phyloP scores from a whole-genome alignment of 2,888 invertebrate genomes.

The Dione juno region DNA sequence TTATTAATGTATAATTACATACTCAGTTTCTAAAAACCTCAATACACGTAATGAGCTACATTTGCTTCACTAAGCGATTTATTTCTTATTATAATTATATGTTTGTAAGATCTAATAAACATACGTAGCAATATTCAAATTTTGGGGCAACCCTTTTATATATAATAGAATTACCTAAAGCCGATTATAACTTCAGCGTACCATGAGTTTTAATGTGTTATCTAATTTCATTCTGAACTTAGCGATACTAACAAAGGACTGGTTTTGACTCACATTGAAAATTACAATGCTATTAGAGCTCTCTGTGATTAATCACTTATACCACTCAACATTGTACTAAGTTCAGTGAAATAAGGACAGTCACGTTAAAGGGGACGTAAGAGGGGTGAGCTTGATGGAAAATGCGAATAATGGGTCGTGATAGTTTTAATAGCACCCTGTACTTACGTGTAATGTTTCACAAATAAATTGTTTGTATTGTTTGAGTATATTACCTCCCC shows the following conservation, averaged over 20 bases:
- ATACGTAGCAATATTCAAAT: slow-evolving; percentile 2
- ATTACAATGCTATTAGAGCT: slow-evolving; percentile 42
- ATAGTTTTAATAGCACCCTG: slow-evolving; percentile 42
- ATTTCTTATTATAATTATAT: not conserved
- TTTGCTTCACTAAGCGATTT: not conserved
- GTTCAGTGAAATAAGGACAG: slow-evolving; percentile 40
- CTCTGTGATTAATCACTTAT: slow-evolving; percentile 45
- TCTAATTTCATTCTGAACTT: slow-evolving; percentile 17
- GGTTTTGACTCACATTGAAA: slow-evolving; percentile 30
- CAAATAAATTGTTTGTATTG: slow-evolving; percentile 19
- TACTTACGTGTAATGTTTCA: slow-evolving; percentile 37
- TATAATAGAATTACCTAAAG: not conserved
- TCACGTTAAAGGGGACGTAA: slow-evolving; percentile 37
- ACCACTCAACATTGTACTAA: slow-evolving; percentile 37
- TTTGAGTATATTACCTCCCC: not conserved
- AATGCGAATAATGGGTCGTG: slow-evolving; percentile 41
- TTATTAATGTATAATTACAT: no score
- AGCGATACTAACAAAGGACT: slow-evolving; percentile 38
- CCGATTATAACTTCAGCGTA: slow-evolving; percentile 16
- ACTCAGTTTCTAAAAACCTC: not conserved
- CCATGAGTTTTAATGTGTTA: slow-evolving; percentile 7
- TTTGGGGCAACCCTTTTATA: slow-evolving; percentile 6
- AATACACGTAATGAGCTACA: not conserved
- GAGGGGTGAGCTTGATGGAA: slow-evolving; percentile 34
- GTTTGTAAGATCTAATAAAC: not conserved